A percentile compares a stretch with the other conserved stretches of the same genome.
These are phyloP conservation scores for Dasysyrphus tricinctus DNA, from an alignment of 2,888 invertebrate genomes.

Conservation along the genomic window DNA sequence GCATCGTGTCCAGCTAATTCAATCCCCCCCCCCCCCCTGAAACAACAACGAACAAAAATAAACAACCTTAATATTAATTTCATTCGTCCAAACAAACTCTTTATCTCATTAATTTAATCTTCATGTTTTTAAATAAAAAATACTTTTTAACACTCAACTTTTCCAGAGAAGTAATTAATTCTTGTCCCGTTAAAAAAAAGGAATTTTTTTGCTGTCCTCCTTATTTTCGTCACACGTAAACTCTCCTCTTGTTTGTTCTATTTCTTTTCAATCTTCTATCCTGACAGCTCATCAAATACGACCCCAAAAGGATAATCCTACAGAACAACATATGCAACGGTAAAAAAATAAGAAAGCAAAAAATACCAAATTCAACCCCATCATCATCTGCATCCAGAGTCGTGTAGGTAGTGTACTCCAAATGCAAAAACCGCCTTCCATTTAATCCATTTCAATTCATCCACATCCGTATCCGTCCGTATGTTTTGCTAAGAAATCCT, in stretches of 20 bases:
- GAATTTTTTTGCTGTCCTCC: not conserved
- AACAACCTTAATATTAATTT: slow-evolving; percentile 7
- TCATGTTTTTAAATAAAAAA: slow-evolving; percentile 21
- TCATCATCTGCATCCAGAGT: not conserved
- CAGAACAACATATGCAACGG: slow-evolving; percentile 3
- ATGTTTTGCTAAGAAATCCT: slow-evolving; percentile 64
- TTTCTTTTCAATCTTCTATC: slow-evolving; percentile 64
- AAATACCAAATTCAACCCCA: slow-evolving; percentile 3
- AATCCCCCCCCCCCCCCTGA: no score
- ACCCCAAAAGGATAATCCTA: slow-evolving; percentile 61
- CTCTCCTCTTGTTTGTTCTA: slow-evolving; percentile 48
- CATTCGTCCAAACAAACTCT: slow-evolving; percentile 23
- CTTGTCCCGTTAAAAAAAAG: slow-evolving; percentile 14
- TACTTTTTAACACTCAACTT: slow-evolving; percentile 25
- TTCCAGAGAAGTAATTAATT: slow-evolving; percentile 30
- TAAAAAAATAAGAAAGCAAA: slow-evolving; percentile 1
- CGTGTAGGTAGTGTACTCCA: slow-evolving; percentile 6
- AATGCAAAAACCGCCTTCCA: slow-evolving; percentile 40
- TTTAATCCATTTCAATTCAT: slow-evolving; percentile 64
- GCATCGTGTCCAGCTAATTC: slow-evolving; percentile 6
- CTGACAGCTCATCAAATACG: slow-evolving; percentile 71
- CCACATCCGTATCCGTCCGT: slow-evolving; percentile 50
- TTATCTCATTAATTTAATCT: slow-evolving; percentile 36
- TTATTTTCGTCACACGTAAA: slow-evolving; percentile 38
- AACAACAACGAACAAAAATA: not conserved